These are phyloP conservation scores for Macropodus opercularis DNA, from an alignment of 2,797 vertebrate genomes.

Conservation along the genomic window DNA sequence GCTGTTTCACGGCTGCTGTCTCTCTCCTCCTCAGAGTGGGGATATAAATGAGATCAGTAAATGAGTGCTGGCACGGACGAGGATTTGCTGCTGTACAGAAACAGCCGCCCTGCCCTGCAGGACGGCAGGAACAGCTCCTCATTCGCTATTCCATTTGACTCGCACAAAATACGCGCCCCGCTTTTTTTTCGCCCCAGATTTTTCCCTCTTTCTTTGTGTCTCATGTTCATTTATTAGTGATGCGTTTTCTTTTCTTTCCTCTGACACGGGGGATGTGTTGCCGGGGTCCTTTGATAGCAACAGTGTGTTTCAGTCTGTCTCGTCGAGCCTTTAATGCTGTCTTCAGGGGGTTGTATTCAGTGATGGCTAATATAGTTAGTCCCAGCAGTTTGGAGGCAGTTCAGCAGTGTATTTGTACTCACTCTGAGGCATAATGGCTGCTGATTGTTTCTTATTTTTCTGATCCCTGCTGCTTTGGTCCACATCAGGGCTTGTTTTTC, in stretches of 20 bases:
- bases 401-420: slow-evolving; percentile 39
- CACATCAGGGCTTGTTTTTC: slow-evolving; percentile 57
- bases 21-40: slow-evolving; percentile 72
- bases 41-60: slow-evolving; percentile 86
- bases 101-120: slow-evolving; percentile 73
- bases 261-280: slow-evolving; percentile 66
- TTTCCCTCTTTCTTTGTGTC: slow-evolving; percentile 66
- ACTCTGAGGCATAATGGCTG: slow-evolving; percentile 24
- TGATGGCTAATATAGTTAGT: slow-evolving; percentile 58
- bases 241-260: slow-evolving; percentile 69
- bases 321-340: slow-evolving; percentile 72
- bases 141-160: slow-evolving; percentile 89
- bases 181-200: slow-evolving; percentile 79
- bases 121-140: slow-evolving; percentile 72
- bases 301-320: slow-evolving; percentile 61
- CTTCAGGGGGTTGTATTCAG: slow-evolving; percentile 66
- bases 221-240: slow-evolving; percentile 83
- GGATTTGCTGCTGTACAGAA: slow-evolving; percentile 80
- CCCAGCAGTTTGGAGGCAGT: slow-evolving; percentile 62
- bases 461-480: slow-evolving; percentile 61
- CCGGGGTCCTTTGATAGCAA: slow-evolving; percentile 71
- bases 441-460: slow-evolving; percentile 45
- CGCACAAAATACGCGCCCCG: slow-evolving; percentile 65
- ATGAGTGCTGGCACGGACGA: slow-evolving; percentile 85
- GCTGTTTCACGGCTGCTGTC: slow-evolving; percentile 70